These are phyloP conservation scores for Orycteropus afer DNA, from an alignment of 2,113 vertebrate species.

Conservation along the genomic window DNA sequence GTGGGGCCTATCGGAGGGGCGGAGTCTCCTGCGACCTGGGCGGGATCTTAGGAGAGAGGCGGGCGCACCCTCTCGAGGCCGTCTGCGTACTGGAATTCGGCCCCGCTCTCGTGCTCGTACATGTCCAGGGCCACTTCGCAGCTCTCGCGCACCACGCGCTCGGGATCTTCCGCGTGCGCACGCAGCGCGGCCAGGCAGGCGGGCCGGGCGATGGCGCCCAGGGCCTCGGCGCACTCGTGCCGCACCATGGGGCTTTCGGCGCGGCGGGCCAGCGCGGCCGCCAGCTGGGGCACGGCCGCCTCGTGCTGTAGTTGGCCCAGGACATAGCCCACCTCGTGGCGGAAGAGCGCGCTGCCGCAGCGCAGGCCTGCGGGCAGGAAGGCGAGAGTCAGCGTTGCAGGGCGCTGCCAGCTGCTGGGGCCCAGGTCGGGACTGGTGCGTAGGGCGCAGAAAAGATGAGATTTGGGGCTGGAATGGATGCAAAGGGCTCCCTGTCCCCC, in stretches of 20 bases:
- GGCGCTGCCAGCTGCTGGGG: not conserved
- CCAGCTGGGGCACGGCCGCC: constrained; percentile 89
- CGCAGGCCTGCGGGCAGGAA: constrained; percentile 85
- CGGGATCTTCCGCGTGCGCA: constrained; percentile 84
- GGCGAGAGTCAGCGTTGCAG: fast-evolving
- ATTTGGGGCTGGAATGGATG: fast-evolving
- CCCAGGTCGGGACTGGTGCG: not conserved
- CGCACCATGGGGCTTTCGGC: constrained; percentile 95
- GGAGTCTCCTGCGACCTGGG: not conserved
- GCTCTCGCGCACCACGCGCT: constrained; percentile 96
- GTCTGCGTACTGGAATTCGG: constrained; percentile 94
- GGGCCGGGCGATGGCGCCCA: constrained; percentile 94
- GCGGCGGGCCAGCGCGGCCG: constrained; percentile 77
- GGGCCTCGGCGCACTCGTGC: constrained; percentile 96
- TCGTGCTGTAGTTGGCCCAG: constrained; percentile 96
- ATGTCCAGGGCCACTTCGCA: constrained; percentile 97
- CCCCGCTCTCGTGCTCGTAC: constrained; percentile 89
- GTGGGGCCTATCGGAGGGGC: no score
- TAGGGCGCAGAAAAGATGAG: not conserved
- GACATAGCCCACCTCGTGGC: constrained; percentile 96
- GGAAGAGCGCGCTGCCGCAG: constrained; percentile 93
- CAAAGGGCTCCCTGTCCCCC: not conserved
- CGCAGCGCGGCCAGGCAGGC: constrained; percentile 90
- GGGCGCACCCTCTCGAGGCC: constrained; percentile 83
- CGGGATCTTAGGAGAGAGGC: fast-evolving